These are phyloP conservation scores for Zhengitettix transpicula DNA, from an alignment of 2,888 invertebrate genomes.

Conservation along the genomic window DNA sequence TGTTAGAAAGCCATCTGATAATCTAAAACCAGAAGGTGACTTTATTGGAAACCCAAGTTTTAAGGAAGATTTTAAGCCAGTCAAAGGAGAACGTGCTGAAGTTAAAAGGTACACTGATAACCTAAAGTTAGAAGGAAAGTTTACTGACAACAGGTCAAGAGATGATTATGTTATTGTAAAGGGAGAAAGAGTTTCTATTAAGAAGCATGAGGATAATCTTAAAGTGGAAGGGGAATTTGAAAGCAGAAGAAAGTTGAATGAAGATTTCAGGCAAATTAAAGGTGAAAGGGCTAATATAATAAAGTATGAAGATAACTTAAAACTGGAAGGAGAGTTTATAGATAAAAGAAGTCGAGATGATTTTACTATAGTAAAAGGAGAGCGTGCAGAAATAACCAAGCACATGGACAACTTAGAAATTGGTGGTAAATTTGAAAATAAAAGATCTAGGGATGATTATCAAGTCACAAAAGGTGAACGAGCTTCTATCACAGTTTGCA, in stretches of 20 bases:
- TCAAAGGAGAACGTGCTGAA: conserved; percentile 17
- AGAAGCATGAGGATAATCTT: conserved; percentile 44
- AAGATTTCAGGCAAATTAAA: conserved; percentile 22
- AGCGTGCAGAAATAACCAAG: conserved; percentile 22
- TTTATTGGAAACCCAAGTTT: conserved; percentile 24
- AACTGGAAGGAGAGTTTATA: conserved; percentile 27
- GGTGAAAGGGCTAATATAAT: conserved; percentile 20
- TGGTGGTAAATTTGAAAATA: conserved; percentile 20
- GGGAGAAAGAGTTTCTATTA: conserved; percentile 36
- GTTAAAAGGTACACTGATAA: conserved; percentile 26
- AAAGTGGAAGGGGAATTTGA: conserved; percentile 25
- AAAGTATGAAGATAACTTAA: conserved; percentile 22
- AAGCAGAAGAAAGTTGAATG: conserved; percentile 20
- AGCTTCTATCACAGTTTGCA: conserved; percentile 38
- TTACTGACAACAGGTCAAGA: conserved; percentile 19
- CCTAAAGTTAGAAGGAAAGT: conserved; percentile 28
- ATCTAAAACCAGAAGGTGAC: conserved; percentile 23
- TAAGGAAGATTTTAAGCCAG: conserved; percentile 24
- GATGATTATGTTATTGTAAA: conserved; percentile 23
- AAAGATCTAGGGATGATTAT: conserved; percentile 33
- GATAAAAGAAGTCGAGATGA: conserved; percentile 13
- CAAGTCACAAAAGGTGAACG: conserved; percentile 22
- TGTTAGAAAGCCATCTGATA: conserved; percentile 18
- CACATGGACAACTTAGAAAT: conserved; percentile 26
- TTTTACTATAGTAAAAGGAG: conserved; percentile 16